These are phyloP conservation scores for Chelmon rostratus DNA, from an alignment of 2,797 vertebrate species.

Conservation along the genomic window DNA sequence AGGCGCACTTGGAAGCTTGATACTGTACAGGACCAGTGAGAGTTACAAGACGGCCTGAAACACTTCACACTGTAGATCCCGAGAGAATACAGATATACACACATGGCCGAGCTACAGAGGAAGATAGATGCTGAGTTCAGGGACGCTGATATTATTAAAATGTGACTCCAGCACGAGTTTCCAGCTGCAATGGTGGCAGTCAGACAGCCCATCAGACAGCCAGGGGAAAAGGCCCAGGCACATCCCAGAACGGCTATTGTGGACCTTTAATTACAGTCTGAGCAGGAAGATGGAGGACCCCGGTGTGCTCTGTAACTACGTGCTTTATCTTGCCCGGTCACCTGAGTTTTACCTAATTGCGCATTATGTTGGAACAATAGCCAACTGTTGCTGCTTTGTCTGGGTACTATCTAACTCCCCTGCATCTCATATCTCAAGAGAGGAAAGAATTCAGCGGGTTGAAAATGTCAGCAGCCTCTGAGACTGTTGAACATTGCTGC, in stretches of 20 bases:
- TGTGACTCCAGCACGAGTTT: conserved; percentile 26
- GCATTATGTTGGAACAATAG: conserved; percentile 72
- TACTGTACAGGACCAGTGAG: conserved; percentile 3
- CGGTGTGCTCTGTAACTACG: conserved; percentile 42
- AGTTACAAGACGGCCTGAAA: conserved; percentile 35
- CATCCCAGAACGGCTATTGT: conserved; percentile 62
- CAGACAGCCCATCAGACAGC: conserved; percentile 36
- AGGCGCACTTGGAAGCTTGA: conserved; percentile 12
- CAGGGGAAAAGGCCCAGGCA: conserved; percentile 31
- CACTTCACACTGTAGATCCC: conserved; percentile 24
- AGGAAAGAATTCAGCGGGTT: conserved; percentile 57
- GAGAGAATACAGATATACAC: conserved; percentile 40
- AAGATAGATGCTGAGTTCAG: conserved; percentile 14
- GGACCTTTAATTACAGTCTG: conserved; percentile 71
- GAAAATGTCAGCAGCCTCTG: conserved; percentile 67
- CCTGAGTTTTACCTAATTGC: conserved; percentile 70
- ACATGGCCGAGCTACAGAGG: not conserved
- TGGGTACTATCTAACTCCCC: conserved; percentile 47
- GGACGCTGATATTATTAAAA: conserved; percentile 36
- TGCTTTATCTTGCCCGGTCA: conserved; percentile 69
- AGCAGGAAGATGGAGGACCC: conserved; percentile 63
- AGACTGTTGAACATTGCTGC: conserved; percentile 49
- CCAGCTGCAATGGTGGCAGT: conserved; percentile 20
- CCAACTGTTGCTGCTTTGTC: conserved; percentile 65
- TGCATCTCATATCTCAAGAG: conserved; percentile 66